Evolutionary conservation across 2,113 vertebrate species (phyloP).

Genomic region (Mustelus asterias): DNA sequence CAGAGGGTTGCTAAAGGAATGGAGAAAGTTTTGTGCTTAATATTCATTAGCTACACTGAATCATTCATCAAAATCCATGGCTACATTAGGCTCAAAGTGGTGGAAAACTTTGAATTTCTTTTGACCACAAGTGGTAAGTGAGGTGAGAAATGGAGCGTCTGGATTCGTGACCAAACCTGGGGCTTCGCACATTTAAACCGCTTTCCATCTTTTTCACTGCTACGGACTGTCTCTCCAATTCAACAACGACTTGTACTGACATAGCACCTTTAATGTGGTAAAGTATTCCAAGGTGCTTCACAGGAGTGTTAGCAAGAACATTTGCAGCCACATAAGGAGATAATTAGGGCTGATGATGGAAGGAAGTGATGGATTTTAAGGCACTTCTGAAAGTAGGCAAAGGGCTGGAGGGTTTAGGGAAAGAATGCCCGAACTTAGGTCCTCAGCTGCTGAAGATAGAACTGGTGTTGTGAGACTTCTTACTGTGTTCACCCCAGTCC

Average conservation of each 20-base stretch:
- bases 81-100: background rate
- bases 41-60: background rate
- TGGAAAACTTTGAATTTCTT: background rate
- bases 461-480: too few species aligned
- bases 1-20: conserved; percentile 7
- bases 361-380: too few species aligned
- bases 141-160: background rate
- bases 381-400: too few species aligned
- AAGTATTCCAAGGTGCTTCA: background rate
- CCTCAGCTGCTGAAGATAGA: too few species aligned
- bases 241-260: background rate
- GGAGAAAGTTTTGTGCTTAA: background rate
- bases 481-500: too few species aligned
- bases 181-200: background rate
- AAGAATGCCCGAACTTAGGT: too few species aligned
- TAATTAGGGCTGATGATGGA: too few species aligned
- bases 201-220: background rate
- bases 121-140: background rate
- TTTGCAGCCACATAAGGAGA: too few species aligned
- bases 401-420: too few species aligned
- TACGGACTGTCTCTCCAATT: background rate
- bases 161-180: background rate
- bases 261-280: background rate
- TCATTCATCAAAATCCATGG: background rate
- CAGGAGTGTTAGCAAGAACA: background rate